These are phyloP conservation scores for Apogon talboti DNA, from an alignment of 2,797 vertebrate genomes.

Conservation along the genomic window DNA sequence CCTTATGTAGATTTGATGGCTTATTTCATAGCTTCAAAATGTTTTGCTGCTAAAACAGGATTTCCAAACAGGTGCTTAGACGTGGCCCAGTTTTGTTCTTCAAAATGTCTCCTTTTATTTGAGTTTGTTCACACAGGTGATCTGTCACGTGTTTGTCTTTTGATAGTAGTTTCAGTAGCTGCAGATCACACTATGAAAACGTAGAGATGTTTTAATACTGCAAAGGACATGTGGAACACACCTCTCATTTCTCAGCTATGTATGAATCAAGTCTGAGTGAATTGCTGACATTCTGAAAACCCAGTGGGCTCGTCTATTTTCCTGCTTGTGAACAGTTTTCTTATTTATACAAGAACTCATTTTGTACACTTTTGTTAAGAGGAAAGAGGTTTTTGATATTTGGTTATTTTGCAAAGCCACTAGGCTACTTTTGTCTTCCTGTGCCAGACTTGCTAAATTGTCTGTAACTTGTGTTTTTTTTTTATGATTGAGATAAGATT, in stretches of 20 bases:
- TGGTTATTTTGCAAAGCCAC: constrained; percentile 79
- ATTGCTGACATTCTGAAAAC: constrained; percentile 63
- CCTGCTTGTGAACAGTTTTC: constrained; percentile 82
- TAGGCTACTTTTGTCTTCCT: constrained; percentile 83
- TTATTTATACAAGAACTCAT: constrained; percentile 90
- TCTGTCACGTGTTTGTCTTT: too few relatives aligned
- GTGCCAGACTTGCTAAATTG: constrained; percentile 85
- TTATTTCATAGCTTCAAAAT: constrained; percentile 88
- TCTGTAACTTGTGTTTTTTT: constrained; percentile 82
- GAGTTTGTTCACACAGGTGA: constrained; percentile 29
- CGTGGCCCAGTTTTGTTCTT: constrained; percentile 62
- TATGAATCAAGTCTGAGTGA: constrained; percentile 49
- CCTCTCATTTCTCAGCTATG: constrained; percentile 26
- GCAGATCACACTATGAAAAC: constrained; percentile 1
- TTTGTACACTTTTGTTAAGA: constrained; percentile 86
- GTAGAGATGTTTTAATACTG: constrained; percentile 5
- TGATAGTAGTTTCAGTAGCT: constrained; percentile 5
- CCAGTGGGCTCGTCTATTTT: constrained; percentile 56
- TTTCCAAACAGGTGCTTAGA: constrained; percentile 70
- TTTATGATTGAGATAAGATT: constrained; percentile 80
- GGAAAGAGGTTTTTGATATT: constrained; percentile 83
- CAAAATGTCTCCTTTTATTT: constrained; percentile 50
- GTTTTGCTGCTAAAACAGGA: constrained; percentile 87
- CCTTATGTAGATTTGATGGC: constrained; percentile 51
- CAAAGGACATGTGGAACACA: background rate